phyloP scores from a whole-genome alignment of 2,888 invertebrate genomes.

The Xanthia togata region DNA sequence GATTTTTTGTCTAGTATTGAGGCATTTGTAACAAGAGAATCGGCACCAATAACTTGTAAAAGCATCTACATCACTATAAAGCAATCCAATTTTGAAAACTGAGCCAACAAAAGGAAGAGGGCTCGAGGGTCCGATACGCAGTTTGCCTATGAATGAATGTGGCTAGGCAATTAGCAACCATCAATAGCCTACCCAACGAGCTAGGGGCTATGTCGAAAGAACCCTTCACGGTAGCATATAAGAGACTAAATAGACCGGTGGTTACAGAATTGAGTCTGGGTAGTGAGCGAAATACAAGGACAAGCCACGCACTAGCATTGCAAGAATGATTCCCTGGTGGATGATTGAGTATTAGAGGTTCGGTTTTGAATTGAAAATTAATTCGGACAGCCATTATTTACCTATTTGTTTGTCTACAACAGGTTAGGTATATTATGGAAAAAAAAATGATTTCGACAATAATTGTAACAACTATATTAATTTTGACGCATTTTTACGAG shows the following conservation, averaged over 20 bases:
- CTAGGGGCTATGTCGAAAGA: constrained; percentile 4
- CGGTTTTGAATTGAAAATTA: not conserved
- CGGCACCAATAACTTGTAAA: not conserved
- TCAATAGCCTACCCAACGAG: constrained; percentile 34
- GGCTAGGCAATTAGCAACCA: constrained; percentile 48
- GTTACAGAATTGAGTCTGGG: not conserved
- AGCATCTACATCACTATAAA: not conserved
- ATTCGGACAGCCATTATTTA: not conserved
- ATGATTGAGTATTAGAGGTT: not conserved
- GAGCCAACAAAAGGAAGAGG: constrained; percentile 33
- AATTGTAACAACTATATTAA: too few species aligned
- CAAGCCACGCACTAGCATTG: not conserved
- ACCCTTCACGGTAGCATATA: constrained; percentile 23
- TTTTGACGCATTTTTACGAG: too few species aligned
- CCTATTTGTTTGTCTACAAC: too few species aligned
- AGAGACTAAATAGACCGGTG: not conserved
- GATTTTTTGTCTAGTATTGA: too few species aligned
- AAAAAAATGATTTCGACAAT: not conserved
- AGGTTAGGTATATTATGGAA: too few species aligned
- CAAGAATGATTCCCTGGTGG: not conserved
- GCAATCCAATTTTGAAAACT: constrained; percentile 17
- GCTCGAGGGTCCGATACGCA: constrained; percentile 17
- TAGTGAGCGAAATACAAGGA: not conserved
- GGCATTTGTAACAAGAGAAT: too few species aligned
- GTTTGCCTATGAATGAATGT: constrained; percentile 50